Percentiles rank a stretch among this genome's conserved stretches.
Evolutionary conservation across 1,140 invertebrate species (phyloP).

Genomic region (Procambarus clarkii): DNA sequence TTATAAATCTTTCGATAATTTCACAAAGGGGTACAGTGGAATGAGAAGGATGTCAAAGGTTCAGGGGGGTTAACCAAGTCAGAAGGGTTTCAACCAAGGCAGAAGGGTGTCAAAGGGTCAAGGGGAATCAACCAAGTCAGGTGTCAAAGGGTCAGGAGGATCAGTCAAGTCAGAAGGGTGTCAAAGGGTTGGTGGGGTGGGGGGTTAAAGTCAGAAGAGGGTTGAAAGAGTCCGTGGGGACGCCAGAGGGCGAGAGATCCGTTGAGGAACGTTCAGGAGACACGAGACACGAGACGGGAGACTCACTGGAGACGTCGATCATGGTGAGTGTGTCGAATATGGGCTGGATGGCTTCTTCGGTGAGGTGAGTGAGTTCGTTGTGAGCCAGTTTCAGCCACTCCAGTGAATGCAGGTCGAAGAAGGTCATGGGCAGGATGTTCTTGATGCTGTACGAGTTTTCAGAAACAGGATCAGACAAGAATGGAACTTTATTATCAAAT

Average conservation of each 20-base stretch:
- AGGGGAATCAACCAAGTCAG: too few species aligned
- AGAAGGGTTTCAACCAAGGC: too few species aligned
- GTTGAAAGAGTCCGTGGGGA: background rate
- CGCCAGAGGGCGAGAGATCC: background rate
- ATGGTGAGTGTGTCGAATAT: conserved; percentile 87
- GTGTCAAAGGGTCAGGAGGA: too few species aligned
- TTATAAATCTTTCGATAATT: too few species aligned
- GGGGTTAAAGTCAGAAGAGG: background rate
- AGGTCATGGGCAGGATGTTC: conserved; percentile 71
- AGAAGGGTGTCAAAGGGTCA: too few species aligned
- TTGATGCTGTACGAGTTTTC: conserved; percentile 66
- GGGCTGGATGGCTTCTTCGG: conserved; percentile 91
- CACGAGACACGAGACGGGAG: background rate
- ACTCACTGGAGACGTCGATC: conserved; percentile 68
- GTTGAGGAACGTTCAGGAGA: background rate
- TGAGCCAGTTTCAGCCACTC: conserved; percentile 91
- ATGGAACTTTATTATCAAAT: too few species aligned
- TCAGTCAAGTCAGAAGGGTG: too few species aligned
- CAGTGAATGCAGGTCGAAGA: conserved; percentile 84
- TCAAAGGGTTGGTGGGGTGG: background rate
- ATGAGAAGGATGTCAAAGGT: too few species aligned
- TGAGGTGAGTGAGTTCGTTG: conserved; percentile 87
- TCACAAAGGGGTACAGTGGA: too few species aligned
- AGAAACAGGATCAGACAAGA: too few species aligned
- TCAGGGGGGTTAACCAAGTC: background rate